phyloP scores from a whole-genome alignment of 2,888 invertebrate genomes.

The Anarsia innoxiella region DNA sequence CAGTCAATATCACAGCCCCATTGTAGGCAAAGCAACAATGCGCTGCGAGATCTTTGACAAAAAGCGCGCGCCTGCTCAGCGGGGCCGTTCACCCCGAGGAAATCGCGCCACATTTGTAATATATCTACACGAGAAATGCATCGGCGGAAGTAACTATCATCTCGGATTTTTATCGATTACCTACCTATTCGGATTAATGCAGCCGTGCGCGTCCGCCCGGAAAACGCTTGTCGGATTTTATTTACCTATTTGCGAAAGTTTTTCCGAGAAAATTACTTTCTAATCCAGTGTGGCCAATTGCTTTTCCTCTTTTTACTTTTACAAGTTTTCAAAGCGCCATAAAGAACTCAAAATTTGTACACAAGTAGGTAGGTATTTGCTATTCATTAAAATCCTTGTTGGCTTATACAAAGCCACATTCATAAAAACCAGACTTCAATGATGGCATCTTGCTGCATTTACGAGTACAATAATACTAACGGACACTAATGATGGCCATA shows the following conservation, averaged over 20 bases:
- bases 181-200: slow-evolving; percentile 10
- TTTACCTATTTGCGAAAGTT: too few species aligned
- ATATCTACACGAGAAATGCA: slow-evolving; percentile 5
- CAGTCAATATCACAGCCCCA: slow-evolving; percentile 4
- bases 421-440: too few species aligned
- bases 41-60: slow-evolving; percentile 14
- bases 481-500: slow-evolving; percentile 16
- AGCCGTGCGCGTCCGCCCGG: not conserved
- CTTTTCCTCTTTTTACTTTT: too few species aligned
- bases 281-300: too few species aligned
- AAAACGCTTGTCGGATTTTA: not conserved
- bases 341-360: too few species aligned
- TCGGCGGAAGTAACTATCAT: not conserved
- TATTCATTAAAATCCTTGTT: too few species aligned
- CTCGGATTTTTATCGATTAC: not conserved
- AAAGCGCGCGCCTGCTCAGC: slow-evolving; percentile 6
- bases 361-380: too few species aligned
- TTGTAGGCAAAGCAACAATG: slow-evolving; percentile 13
- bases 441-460: too few species aligned
- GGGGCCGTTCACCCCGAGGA: slow-evolving; percentile 15
- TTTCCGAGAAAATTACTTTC: not conserved
- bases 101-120: slow-evolving; percentile 5
- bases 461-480: too few species aligned
- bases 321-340: too few species aligned
- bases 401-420: too few species aligned